A percentile compares a stretch with the other conserved stretches of the same genome.
Evolutionary conservation across 2,113 vertebrate genomes (phyloP).

Genomic region (Aspiorhynchus laticeps): DNA sequence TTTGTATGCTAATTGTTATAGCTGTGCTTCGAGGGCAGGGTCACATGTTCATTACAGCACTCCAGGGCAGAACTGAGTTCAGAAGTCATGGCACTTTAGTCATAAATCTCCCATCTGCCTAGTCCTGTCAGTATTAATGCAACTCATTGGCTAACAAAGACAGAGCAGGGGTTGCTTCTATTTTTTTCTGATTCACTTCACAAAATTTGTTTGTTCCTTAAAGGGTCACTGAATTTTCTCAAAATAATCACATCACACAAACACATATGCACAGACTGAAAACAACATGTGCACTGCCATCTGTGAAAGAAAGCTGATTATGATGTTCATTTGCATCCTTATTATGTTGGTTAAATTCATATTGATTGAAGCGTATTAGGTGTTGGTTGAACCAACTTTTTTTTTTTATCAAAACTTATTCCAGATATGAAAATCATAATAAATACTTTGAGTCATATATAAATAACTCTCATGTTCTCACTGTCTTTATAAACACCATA

Average conservation of each 20-base stretch:
- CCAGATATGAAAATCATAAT: not conserved
- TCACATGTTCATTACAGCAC: slow-evolving; percentile 44
- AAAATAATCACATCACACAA: slow-evolving; percentile 33
- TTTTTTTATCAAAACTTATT: not conserved
- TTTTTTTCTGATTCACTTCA: slow-evolving; percentile 49
- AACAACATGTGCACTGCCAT: slow-evolving; percentile 30
- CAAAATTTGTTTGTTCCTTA: slow-evolving; percentile 55
- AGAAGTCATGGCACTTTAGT: slow-evolving; percentile 63
- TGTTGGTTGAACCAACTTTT: not conserved
- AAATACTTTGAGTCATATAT: not conserved
- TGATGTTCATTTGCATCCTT: slow-evolving; percentile 22
- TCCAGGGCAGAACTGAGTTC: slow-evolving; percentile 61
- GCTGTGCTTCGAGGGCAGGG: slow-evolving; percentile 40
- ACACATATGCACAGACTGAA: slow-evolving; percentile 11
- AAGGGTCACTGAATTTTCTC: slow-evolving; percentile 15
- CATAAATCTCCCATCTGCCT: slow-evolving; percentile 64
- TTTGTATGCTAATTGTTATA: slow-evolving; percentile 55
- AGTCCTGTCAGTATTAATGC: slow-evolving; percentile 63
- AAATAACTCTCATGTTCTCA: not conserved
- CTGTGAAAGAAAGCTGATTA: slow-evolving; percentile 14
- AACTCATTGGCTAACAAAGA: slow-evolving; percentile 68
- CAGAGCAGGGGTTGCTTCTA: slow-evolving; percentile 58
- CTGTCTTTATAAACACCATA: not conserved
- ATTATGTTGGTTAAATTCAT: slow-evolving; percentile 43
- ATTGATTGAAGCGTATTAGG: not conserved